Evolutionary conservation across 2,797 vertebrate genomes (phyloP).

Genomic region (Rhynchotus rufescens): DNA sequence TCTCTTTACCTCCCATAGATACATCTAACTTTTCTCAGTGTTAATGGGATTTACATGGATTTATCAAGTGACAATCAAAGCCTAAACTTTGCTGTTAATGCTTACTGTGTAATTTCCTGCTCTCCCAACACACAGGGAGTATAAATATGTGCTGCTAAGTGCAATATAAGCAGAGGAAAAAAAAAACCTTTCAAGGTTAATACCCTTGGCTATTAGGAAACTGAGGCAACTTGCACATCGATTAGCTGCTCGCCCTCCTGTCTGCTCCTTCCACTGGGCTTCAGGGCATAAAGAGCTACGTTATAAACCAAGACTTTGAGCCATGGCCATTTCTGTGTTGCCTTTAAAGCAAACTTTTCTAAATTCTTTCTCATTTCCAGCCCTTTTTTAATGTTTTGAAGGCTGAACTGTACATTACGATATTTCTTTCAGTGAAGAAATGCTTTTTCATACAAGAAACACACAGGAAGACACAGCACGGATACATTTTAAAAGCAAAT

Average conservation of each 20-base stretch:
- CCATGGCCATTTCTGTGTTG: background rate
- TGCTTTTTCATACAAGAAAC: background rate
- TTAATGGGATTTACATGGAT: constrained; percentile 38
- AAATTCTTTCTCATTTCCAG: background rate
- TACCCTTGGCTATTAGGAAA: background rate
- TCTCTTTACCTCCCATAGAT: background rate
- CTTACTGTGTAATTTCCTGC: constrained; percentile 22
- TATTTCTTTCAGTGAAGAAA: background rate
- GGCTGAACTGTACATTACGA: background rate
- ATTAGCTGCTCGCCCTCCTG: background rate
- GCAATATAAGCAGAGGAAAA: background rate
- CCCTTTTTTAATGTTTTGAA: background rate
- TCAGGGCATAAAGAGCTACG: background rate
- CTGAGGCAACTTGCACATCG: background rate
- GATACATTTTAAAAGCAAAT: background rate
- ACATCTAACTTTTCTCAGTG: background rate
- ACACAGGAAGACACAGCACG: background rate
- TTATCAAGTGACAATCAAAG: constrained; percentile 60
- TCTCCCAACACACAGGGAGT: background rate
- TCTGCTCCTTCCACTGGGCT: background rate
- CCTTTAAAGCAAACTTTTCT: background rate
- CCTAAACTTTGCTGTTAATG: constrained; percentile 14
- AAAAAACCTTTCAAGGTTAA: background rate
- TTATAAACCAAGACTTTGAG: background rate
- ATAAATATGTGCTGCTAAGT: background rate